Conservation (phyloP, 2,113 vertebrate genomes). For the Cervus canadensis region DNA sequence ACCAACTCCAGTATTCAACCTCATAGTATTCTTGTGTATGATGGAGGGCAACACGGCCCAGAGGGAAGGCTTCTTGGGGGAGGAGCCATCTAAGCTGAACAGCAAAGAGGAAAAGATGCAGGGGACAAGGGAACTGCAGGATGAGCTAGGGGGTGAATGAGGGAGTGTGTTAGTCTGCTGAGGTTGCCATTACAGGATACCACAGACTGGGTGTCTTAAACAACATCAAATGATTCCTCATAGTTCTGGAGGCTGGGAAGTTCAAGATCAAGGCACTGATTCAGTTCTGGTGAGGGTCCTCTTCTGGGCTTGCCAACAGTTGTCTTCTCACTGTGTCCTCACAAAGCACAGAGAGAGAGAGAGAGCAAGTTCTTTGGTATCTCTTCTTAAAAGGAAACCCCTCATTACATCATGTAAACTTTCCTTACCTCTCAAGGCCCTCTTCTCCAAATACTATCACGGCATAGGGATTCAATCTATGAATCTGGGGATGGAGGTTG, state of each 20-base stretch:
- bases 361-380: not conserved
- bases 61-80: not conserved
- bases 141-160: not conserved
- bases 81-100: not conserved
- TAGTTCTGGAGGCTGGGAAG: not conserved
- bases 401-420: not conserved
- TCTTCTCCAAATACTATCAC: not conserved
- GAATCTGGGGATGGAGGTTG: not conserved
- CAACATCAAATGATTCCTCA: not conserved
- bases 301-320: not conserved
- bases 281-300: not conserved
- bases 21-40: not conserved
- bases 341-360: not conserved
- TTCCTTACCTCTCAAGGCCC: not conserved
- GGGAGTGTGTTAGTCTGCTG: too few species aligned
- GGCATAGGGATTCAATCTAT: not conserved
- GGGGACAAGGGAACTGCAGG: not conserved
- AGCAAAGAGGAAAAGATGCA: not conserved
- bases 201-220: not conserved
- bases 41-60: not conserved
- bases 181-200: not conserved
- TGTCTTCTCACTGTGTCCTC: not conserved
- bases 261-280: not conserved
- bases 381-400: not conserved
- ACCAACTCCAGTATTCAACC: not conserved